Conservation (phyloP, 1,140 invertebrate species). For the Tetramorium parvispinum region DNA sequence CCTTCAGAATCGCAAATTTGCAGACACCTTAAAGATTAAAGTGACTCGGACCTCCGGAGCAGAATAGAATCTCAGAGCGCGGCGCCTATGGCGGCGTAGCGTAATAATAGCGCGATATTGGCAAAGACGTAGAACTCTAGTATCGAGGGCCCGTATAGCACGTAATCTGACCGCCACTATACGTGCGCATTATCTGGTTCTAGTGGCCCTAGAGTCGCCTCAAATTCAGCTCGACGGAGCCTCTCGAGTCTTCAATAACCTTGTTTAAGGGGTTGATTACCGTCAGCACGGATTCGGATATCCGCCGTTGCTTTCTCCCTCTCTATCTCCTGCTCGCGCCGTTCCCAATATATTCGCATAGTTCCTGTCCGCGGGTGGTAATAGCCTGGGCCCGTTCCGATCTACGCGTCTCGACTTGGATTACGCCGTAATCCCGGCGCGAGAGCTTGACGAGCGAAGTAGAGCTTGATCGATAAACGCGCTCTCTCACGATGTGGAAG, state of each 20-base stretch:
- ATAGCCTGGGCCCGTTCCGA: slow-evolving; percentile 16
- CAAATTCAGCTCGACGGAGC: slow-evolving; percentile 51
- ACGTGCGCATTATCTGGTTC: slow-evolving; percentile 56
- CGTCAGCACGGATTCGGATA: slow-evolving; percentile 51
- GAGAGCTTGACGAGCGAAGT: slow-evolving; percentile 46
- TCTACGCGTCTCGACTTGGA: slow-evolving; percentile 57
- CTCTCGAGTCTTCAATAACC: slow-evolving; percentile 61
- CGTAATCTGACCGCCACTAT: slow-evolving; percentile 49
- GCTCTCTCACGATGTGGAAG: slow-evolving; percentile 41
- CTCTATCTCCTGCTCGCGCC: background rate
- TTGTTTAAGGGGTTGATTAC: slow-evolving; percentile 61
- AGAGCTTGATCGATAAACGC: slow-evolving; percentile 56
- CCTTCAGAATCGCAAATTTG: background rate
- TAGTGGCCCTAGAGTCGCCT: slow-evolving; percentile 56
- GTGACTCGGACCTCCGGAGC: background rate
- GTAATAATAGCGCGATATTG: slow-evolving; percentile 59
- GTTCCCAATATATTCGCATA: slow-evolving; percentile 43
- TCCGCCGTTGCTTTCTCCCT: slow-evolving; percentile 12
- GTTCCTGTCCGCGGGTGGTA: slow-evolving; percentile 32
- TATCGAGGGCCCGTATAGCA: slow-evolving; percentile 47
- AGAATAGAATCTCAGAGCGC: slow-evolving; percentile 27
- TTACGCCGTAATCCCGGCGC: slow-evolving; percentile 48
- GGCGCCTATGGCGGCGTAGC: slow-evolving; percentile 44
- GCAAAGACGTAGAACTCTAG: slow-evolving; percentile 60
- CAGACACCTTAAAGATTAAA: background rate